A percentile compares a stretch with the other conserved stretches of the same genome.
Evolutionary conservation across 2,113 vertebrate genomes (phyloP).

Genomic region (Pagrus major): DNA sequence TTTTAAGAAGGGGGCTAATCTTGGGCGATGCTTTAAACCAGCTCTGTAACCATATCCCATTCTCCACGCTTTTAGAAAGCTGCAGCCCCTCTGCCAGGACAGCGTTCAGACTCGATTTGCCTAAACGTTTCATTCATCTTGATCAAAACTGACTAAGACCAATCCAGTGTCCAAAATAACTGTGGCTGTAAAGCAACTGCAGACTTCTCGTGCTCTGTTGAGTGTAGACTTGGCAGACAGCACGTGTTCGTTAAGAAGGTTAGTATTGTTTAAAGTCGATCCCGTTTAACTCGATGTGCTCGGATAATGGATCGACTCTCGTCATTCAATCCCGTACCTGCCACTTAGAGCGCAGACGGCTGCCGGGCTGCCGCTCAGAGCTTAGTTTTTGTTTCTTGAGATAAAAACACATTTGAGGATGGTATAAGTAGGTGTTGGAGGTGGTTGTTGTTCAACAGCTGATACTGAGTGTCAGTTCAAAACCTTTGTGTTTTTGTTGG

Average conservation of each 20-base stretch:
- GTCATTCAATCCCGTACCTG: constrained; percentile 22
- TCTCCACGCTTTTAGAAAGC: constrained; percentile 59
- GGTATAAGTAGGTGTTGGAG: constrained; percentile 17
- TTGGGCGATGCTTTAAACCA: constrained; percentile 57
- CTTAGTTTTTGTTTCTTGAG: constrained; percentile 1
- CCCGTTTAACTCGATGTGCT: constrained; percentile 17
- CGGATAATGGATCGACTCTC: neutral
- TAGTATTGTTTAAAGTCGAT: constrained; percentile 29
- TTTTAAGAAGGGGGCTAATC: constrained; percentile 65
- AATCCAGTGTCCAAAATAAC: constrained; percentile 31
- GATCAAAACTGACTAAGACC: constrained; percentile 37
- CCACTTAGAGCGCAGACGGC: constrained; percentile 12
- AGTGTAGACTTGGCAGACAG: constrained; percentile 25
- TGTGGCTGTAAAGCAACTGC: constrained; percentile 15
- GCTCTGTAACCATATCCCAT: constrained; percentile 52
- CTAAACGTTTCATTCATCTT: constrained; percentile 58
- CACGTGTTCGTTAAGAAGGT: constrained; percentile 15
- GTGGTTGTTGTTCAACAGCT: neutral
- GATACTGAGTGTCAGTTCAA: neutral
- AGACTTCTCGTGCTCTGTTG: constrained; percentile 28
- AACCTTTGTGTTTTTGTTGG: neutral
- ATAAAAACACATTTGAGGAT: constrained; percentile 1
- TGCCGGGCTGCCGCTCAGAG: constrained; percentile 39
- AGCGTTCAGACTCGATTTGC: constrained; percentile 30
- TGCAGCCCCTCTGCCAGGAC: constrained; percentile 49